Percentiles rank a stretch among this genome's conserved stretches.
phyloP scores from a whole-genome alignment of 2,113 vertebrate species.

The Tor tambroides region DNA sequence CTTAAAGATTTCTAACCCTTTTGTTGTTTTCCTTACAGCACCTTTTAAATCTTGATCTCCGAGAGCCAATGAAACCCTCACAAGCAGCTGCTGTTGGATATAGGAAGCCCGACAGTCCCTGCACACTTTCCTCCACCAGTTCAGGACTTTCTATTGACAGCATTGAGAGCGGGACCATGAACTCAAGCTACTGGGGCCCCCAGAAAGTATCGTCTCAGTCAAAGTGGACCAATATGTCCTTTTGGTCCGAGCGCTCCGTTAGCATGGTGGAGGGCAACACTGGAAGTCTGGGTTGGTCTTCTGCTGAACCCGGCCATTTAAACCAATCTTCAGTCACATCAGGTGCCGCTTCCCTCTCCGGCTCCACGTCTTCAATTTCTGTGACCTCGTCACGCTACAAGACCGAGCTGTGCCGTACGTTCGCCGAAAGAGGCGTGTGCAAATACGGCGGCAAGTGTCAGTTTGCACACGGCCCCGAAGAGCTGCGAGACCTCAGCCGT shows the following conservation, averaged over 20 bases:
- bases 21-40: slow-evolving; percentile 59
- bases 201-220: slow-evolving; percentile 47
- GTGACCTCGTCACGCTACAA: slow-evolving; percentile 76
- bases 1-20: neutral
- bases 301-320: slow-evolving; percentile 53
- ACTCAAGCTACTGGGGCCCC: slow-evolving; percentile 66
- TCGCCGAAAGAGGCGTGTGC: slow-evolving; percentile 76
- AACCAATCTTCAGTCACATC: slow-evolving; percentile 53
- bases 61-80: slow-evolving; percentile 58
- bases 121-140: slow-evolving; percentile 59
- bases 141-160: slow-evolving; percentile 54
- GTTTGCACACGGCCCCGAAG: slow-evolving; percentile 83
- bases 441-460: slow-evolving; percentile 84
- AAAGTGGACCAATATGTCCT: slow-evolving; percentile 67
- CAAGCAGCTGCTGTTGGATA: slow-evolving; percentile 62
- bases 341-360: slow-evolving; percentile 57
- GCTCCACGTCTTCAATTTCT: slow-evolving; percentile 63
- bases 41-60: slow-evolving; percentile 71
- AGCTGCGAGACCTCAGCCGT: slow-evolving; percentile 83
- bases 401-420: slow-evolving; percentile 81
- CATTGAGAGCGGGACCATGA: slow-evolving; percentile 36
- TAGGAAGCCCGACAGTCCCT: slow-evolving; percentile 55
- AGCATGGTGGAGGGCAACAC: slow-evolving; percentile 74
- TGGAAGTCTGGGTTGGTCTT: slow-evolving; percentile 68
- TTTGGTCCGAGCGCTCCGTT: slow-evolving; percentile 72